phyloP scores from a whole-genome alignment of 2,797 vertebrate species.

The Oreortyx pictus region DNA sequence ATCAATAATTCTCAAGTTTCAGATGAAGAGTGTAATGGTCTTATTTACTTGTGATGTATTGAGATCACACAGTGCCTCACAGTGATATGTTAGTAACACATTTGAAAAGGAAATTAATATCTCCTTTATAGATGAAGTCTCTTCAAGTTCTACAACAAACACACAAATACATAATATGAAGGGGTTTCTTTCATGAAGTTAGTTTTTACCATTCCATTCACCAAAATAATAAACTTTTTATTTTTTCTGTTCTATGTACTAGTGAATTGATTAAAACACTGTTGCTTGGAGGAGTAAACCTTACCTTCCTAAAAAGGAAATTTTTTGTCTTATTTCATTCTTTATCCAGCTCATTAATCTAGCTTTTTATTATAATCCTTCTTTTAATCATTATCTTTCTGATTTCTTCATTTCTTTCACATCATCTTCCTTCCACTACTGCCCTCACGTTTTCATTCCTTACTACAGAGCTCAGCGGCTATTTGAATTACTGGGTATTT shows the following conservation, averaged over 20 bases:
- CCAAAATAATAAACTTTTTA: neutral
- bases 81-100: rapidly evolving
- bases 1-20: neutral
- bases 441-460: constrained; percentile 32
- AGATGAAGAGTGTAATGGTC: neutral
- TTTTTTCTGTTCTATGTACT: neutral
- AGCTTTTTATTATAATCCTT: neutral
- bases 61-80: rapidly evolving
- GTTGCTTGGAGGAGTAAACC: neutral
- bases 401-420: constrained; percentile 9
- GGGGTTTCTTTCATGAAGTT: neutral
- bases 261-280: neutral
- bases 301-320: neutral
- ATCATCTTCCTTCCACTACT: constrained; percentile 1
- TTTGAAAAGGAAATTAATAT: neutral
- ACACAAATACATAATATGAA: neutral
- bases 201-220: neutral
- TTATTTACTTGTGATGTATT: neutral
- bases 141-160: neutral
- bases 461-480: neutral
- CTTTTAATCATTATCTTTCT: constrained; percentile 1
- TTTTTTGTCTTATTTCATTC: neutral
- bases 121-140: neutral
- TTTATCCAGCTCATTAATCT: constrained; percentile 23
- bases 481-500: constrained; percentile 44